Conservation (phyloP, 2,113 vertebrate genomes). For the Seriola quinqueradiata region DNA sequence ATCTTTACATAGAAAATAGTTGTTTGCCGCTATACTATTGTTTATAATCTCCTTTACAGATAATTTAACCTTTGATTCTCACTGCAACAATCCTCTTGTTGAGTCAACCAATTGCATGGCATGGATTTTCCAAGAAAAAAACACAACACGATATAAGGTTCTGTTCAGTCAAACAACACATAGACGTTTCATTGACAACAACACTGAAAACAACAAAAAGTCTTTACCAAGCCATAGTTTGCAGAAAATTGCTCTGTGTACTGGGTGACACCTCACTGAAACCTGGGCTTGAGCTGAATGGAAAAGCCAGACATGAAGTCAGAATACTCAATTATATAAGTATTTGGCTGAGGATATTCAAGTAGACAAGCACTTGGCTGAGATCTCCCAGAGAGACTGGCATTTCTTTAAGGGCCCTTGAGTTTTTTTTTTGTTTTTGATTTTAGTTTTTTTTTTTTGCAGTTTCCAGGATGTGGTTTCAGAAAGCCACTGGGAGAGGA, state of each 20-base stretch:
- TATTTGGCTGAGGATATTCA: constrained; percentile 35
- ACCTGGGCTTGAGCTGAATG: neutral
- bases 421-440: neutral
- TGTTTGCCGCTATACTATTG: no score
- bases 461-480: constrained; percentile 30
- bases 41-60: no score
- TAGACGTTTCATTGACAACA: neutral
- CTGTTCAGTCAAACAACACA: neutral
- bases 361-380: constrained; percentile 28
- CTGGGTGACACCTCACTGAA: constrained; percentile 12
- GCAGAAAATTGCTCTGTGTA: neutral
- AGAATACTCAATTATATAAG: constrained; percentile 36
- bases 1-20: no score
- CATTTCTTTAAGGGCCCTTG: constrained; percentile 18
- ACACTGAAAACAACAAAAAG: neutral
- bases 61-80: no score
- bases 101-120: neutral
- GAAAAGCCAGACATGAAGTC: constrained; percentile 16
- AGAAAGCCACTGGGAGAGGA: constrained; percentile 12
- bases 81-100: neutral
- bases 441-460: neutral
- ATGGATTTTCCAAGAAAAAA: neutral
- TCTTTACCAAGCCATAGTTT: constrained; percentile 4
- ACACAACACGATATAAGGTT: neutral
- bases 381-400: constrained; percentile 21